Evolutionary conservation across 35 echinoderm and acorn worm species (phyloP).

Genomic region (Acanthaster planci): DNA sequence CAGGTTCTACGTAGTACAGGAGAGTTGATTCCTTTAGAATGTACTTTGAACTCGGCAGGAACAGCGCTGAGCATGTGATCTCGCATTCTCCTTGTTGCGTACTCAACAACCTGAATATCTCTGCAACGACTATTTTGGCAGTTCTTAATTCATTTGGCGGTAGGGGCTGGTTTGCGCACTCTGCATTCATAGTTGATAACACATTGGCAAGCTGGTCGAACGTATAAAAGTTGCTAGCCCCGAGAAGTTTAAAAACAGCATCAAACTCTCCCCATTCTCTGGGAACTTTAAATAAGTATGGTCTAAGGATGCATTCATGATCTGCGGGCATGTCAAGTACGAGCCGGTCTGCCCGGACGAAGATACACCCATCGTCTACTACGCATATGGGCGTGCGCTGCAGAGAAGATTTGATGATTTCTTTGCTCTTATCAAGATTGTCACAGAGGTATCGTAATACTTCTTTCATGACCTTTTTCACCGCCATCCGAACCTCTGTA

Average conservation of each 20-base stretch:
- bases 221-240: neutral
- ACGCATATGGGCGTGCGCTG: neutral
- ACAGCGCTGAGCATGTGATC: neutral
- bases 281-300: constrained; percentile 18
- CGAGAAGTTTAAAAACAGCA: neutral
- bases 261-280: neutral
- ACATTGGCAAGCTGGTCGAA: constrained; percentile 17
- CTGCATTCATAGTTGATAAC: neutral
- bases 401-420: neutral
- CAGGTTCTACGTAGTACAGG: neutral
- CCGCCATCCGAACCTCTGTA: neutral
- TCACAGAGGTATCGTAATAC: neutral
- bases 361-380: neutral
- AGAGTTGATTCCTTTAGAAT: neutral
- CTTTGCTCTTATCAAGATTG: neutral
- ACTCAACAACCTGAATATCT: neutral
- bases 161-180: neutral
- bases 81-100: neutral
- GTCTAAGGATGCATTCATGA: neutral
- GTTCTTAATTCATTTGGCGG: neutral
- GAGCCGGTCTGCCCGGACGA: constrained; percentile 20
- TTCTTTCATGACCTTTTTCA: neutral
- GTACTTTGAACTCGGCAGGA: neutral
- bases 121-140: neutral
- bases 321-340: neutral